Conservation (phyloP, 2,113 vertebrate genomes). For the Thymallus thymallus region DNA sequence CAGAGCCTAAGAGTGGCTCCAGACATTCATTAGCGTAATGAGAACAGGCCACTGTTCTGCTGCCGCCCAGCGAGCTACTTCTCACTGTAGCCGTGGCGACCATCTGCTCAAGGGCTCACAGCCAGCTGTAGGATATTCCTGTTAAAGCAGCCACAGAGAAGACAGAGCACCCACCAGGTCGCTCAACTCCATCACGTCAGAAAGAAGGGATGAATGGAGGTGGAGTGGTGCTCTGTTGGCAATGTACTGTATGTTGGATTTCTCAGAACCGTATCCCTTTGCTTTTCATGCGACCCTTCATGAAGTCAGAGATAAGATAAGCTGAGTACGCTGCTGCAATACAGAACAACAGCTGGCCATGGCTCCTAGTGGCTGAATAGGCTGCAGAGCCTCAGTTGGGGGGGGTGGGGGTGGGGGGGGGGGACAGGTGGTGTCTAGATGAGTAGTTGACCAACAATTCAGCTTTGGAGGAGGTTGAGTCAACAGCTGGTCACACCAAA, state of each 20-base stretch:
- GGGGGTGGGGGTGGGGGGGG: conserved; percentile 27
- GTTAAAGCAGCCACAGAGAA: conserved; percentile 61
- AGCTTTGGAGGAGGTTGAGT: conserved; percentile 44
- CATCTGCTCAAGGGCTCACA: conserved; percentile 75
- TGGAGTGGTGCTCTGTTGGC: background rate
- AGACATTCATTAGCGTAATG: conserved; percentile 81
- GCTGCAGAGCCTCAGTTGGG: conserved; percentile 36
- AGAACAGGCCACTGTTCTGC: conserved; percentile 73
- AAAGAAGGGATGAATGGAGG: conserved; percentile 5
- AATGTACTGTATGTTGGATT: background rate
- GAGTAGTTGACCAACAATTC: conserved; percentile 68
- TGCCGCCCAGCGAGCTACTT: conserved; percentile 60
- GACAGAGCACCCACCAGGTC: conserved; percentile 45
- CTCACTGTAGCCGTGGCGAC: conserved; percentile 51
- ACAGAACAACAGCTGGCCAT: conserved; percentile 42
- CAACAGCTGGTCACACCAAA: conserved; percentile 45
- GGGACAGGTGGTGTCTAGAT: conserved; percentile 51
- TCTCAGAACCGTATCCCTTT: conserved; percentile 19
- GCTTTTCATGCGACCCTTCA: conserved; percentile 17
- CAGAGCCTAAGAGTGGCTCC: conserved; percentile 65
- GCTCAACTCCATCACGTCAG: conserved; percentile 52
- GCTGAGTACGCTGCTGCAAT: conserved; percentile 61
- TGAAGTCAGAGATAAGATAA: conserved; percentile 52
- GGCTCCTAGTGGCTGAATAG: conserved; percentile 33
- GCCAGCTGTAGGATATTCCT: conserved; percentile 72